These are phyloP conservation scores for Gonocerus acuteangulatus DNA, from an alignment of 2,888 invertebrate genomes.

Conservation along the genomic window DNA sequence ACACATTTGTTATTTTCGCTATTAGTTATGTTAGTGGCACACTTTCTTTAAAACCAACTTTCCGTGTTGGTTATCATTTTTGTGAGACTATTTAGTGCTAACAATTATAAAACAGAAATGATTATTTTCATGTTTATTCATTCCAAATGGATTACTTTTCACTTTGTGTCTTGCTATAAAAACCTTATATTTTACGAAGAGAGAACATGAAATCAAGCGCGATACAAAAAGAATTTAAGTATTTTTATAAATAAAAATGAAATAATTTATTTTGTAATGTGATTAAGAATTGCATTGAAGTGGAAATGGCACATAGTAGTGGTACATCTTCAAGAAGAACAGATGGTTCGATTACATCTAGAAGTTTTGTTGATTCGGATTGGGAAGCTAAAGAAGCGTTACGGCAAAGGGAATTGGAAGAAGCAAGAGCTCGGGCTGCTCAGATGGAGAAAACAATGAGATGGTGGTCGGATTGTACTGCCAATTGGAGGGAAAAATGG, in stretches of 20 bases:
- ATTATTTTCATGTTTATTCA: no score
- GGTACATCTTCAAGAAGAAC: slow-evolving; percentile 58
- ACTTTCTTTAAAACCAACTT: no score
- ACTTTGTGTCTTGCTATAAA: no score
- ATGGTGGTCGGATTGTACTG: slow-evolving; percentile 98
- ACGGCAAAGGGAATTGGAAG: slow-evolving; percentile 77
- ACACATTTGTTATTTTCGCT: no score
- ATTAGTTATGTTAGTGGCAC: no score
- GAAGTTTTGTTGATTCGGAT: slow-evolving; percentile 50
- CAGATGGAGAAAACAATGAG: slow-evolving; percentile 99
- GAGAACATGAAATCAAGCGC: not conserved
- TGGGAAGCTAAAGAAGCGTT: slow-evolving; percentile 72
- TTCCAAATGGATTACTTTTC: no score
- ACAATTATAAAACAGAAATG: no score
- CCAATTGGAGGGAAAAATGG: slow-evolving; percentile 95
- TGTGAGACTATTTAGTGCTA: no score
- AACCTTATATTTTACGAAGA: no score
- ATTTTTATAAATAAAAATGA: not conserved
- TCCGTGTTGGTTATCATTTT: no score
- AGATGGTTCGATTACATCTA: slow-evolving; percentile 34
- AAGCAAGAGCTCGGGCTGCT: slow-evolving; percentile 84
- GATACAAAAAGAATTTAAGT: not conserved
- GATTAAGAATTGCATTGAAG: not conserved
- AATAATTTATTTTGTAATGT: not conserved
- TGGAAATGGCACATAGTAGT: slow-evolving; percentile 41